Base-by-base conservation (phyloP, 2,113 vertebrate species). In the Plecotus auritus region DNA sequence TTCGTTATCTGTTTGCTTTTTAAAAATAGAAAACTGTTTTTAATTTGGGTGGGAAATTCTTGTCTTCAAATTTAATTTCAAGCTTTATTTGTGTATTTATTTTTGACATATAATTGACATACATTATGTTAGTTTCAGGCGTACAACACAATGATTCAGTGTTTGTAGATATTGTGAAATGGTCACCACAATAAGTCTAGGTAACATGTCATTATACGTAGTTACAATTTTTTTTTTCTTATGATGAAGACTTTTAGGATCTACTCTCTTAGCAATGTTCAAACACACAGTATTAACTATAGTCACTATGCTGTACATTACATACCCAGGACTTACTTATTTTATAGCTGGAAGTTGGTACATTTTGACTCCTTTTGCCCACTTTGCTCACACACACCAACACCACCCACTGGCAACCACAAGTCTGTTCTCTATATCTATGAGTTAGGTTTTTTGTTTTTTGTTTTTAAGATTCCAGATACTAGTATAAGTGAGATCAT, bases 21-120 rank as follows among this genome's bases (percentile, higher is more conserved):
- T 30, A 70, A 91, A 89, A 64, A 78, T 37, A 85, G 56, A 45
- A 51, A 93, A 49, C 32, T 17, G 5, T 81, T 80, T 93, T 83
- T 32, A 40, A 91, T 32, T 22, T 16, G 4, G 0, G 0, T 84
- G 66, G 82, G 3, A 91, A 96, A 67, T 70, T 67, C 47, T 97
- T 78, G 30, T 35, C 77, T 96, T 96, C 70, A 89, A 81, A 88
- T 92, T 94, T 20, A 96, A 84, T 93, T 93, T 90, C 95, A 67
- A 4, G 70, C 51, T 78, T 59, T 23, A 72, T 37, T 66, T 51
- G 30, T 5, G 61, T 37, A 18, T 73, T 37, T 87, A 45, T 49
- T 89, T 49, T 40, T 67, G 26, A 80, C 26, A 47, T 78, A 11
- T 40, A 67, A 67, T 40, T 40, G n/a, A 69, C 45, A 42, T 7